Conservation (phyloP, 1,140 invertebrate species). For the Pristionchus pacificus region DNA sequence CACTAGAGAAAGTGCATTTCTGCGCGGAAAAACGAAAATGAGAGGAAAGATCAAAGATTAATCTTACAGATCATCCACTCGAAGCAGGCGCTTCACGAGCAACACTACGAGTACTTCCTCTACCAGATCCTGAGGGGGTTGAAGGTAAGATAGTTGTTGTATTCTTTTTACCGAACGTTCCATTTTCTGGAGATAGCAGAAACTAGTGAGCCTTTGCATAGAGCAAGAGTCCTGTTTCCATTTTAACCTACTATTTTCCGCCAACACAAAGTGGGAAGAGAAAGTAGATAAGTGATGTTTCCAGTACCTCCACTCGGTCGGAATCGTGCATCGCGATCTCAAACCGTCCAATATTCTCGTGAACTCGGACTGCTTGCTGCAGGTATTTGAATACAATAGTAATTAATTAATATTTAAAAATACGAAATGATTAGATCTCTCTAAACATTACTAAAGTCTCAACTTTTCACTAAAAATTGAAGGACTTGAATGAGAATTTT, state of each 20-base stretch:
- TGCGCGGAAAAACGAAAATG: no score
- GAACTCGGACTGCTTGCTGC: conserved; percentile 61
- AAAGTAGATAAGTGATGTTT: conserved; percentile 14
- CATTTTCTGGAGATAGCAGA: not conserved
- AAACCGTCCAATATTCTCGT: conserved; percentile 63
- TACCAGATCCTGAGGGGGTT: conserved; percentile 62
- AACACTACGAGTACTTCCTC: conserved; percentile 61
- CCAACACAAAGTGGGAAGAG: not conserved
- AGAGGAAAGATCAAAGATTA: no score
- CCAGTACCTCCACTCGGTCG: conserved; percentile 61
- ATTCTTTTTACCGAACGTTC: not conserved
- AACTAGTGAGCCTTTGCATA: no score
- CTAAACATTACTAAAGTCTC: no score
- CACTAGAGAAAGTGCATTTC: no score
- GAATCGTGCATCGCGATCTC: conserved; percentile 61
- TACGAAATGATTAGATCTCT: no score
- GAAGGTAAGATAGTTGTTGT: conserved; percentile 44
- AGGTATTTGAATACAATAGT: no score
- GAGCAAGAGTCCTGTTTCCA: not conserved
- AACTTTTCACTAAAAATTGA: no score
- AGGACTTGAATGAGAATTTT: no score
- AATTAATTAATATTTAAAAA: no score
- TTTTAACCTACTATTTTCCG: not conserved
- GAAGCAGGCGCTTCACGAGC: conserved; percentile 59
- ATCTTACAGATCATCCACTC: conserved; percentile 62